Percentiles rank a stretch among this genome's conserved stretches.
These are phyloP conservation scores for Plagodis dolabraria DNA, from an alignment of 2,888 invertebrate species.

Conservation along the genomic window DNA sequence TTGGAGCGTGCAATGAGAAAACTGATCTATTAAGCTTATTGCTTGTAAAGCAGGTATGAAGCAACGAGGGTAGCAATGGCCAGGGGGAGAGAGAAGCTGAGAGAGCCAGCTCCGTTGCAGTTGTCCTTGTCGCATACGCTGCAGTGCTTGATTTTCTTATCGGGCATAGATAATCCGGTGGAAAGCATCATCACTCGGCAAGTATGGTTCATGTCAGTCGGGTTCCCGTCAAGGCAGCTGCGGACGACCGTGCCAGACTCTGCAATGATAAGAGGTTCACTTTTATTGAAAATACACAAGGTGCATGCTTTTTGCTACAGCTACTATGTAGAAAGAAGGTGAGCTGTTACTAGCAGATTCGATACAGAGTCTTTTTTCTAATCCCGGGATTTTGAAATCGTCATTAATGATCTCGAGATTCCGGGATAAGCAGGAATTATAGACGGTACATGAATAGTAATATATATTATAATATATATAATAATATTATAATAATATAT, in stretches of 20 bases:
- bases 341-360: no score
- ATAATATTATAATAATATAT: no score
- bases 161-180: constrained; percentile 41
- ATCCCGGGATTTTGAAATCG: no score
- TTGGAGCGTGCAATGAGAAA: no score
- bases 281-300: not conserved
- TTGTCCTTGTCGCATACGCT: constrained; percentile 79
- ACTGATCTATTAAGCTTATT: constrained; percentile 48
- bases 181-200: constrained; percentile 56
- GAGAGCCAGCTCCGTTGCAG: constrained; percentile 79
- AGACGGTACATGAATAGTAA: no score
- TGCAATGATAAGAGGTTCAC: constrained; percentile 47
- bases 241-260: constrained; percentile 67
- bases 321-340: no score
- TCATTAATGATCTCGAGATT: no score
- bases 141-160: constrained; percentile 64
- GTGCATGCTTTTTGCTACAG: no score
- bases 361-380: no score
- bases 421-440: no score
- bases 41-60: constrained; percentile 67
- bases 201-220: constrained; percentile 59
- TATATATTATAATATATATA: no score
- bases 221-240: constrained; percentile 70
- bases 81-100: constrained; percentile 65
- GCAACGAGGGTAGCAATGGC: constrained; percentile 61